phyloP scores from a whole-genome alignment of 2,888 invertebrate genomes.

The Phalangium opilio region DNA sequence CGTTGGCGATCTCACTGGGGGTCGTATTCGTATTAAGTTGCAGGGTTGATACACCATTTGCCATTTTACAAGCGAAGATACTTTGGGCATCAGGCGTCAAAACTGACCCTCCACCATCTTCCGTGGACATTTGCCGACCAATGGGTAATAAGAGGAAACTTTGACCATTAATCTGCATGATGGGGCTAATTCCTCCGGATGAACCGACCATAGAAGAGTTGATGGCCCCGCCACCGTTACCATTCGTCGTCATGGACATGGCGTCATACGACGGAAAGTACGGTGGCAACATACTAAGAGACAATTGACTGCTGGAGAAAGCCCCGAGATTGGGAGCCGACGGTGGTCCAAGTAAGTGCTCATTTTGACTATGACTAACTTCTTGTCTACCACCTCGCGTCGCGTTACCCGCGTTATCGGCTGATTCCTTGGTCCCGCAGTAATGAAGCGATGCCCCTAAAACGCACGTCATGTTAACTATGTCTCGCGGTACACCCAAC shows the following conservation, averaged over 20 bases:
- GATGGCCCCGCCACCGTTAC: neutral
- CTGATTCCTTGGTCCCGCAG: constrained; percentile 4
- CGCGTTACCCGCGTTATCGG: neutral
- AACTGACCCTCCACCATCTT: neutral
- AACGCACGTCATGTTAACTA: too few relatives aligned
- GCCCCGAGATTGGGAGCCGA: constrained; percentile 2
- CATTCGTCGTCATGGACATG: neutral
- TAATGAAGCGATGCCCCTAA: constrained; percentile 19
- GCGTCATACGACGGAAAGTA: constrained; percentile 15
- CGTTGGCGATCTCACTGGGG: too few relatives aligned
- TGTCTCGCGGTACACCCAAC: too few relatives aligned
- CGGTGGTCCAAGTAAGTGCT: constrained; percentile 1
- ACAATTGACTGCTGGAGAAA: constrained; percentile 18
- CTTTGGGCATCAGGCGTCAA: too few relatives aligned
- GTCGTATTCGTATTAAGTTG: too few relatives aligned
- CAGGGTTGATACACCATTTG: too few relatives aligned
- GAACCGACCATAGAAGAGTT: neutral
- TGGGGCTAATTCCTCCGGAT: neutral
- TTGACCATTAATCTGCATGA: neutral
- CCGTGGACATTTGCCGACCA: neutral
- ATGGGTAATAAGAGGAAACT: neutral
- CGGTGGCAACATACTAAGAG: constrained; percentile 20
- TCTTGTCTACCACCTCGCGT: neutral
- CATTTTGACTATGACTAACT: neutral
- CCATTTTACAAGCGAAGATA: too few relatives aligned